Base-by-base conservation (phyloP, 2,797 vertebrate species). In the Diplodus puntazzo region DNA sequence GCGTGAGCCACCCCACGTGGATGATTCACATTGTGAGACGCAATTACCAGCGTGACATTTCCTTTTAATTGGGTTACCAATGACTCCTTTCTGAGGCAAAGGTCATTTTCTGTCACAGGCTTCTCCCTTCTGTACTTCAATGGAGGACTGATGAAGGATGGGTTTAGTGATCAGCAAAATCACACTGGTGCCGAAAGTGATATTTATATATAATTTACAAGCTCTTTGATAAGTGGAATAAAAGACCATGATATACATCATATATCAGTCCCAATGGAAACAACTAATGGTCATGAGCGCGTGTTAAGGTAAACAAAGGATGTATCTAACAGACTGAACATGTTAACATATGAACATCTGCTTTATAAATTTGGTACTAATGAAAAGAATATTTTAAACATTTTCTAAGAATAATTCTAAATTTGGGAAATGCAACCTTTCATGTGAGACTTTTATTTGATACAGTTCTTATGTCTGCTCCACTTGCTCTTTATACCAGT, bases 21-120 rank as follows among this genome's bases (percentile, higher is more conserved):
- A 91, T 92, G 92, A 94, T 91, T 95, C 94, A 92, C 92, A 91
- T 84, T 79, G 87, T 87, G 88, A 88, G 88, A 87, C 49, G 75
- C 93, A 94, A 96, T 96, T 95, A 95, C 94, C 82, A 90, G 88
- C 77, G 80, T 96, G 95, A 95, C 94, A 96, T 95, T 96, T 96
- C 87, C 88, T 92, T 94, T 95, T 95, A 95, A 96, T 95, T 95
- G 93, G 92, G 93, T 94, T 95, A 95, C 89, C 89, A 91, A 90
- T 81, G 92, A 94, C 88, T 95, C 87, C 91, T 92, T 89, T 93
- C 91, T 87, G 89, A 92, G 90, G 88, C 94, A 95, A 96, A 95
- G 95, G 95, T 95, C 92, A 94, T 92, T 91, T 88, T 87, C 89
- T 90, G 91, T 92, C 90, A 92, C 88, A 92, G 88, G 77, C 84